A percentile compares a stretch with the other conserved stretches of the same genome.
phyloP scores from a whole-genome alignment of 2,113 vertebrate genomes.

The Rhombomys opimus region DNA sequence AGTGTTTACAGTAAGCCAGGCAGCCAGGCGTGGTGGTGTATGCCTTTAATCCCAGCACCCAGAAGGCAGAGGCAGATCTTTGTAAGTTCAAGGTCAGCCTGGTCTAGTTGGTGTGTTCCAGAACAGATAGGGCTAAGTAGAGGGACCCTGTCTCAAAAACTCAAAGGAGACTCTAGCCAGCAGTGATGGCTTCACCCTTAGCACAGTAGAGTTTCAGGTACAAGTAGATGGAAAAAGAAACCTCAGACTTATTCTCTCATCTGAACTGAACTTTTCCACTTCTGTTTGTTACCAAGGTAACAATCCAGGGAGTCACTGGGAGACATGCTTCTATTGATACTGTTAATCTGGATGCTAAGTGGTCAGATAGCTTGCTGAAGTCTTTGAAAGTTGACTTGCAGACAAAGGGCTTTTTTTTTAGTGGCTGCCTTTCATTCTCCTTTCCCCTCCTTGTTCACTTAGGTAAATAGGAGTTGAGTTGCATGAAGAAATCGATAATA shows the following conservation, averaged over 20 bases:
- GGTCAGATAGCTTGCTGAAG: not conserved
- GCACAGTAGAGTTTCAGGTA: not conserved
- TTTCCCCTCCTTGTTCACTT: not conserved
- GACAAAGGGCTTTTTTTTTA: not conserved
- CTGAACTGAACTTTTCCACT: not conserved
- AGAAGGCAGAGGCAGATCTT: not conserved
- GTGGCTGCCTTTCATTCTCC: not conserved
- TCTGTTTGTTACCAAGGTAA: slow-evolving; percentile 17
- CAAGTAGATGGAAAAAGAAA: not conserved
- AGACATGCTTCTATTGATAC: slow-evolving; percentile 16
- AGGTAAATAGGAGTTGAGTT: not conserved
- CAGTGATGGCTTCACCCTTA: not conserved
- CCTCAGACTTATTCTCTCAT: not conserved
- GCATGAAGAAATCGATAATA: slow-evolving; percentile 31
- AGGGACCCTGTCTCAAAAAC: not conserved
- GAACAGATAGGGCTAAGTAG: not conserved
- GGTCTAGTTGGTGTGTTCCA: not conserved
- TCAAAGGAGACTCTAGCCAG: not conserved
- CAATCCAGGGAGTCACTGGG: not conserved
- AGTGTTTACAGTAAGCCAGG: not conserved
- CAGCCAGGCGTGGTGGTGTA: not conserved
- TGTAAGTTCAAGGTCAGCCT: not conserved
- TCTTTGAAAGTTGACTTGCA: not conserved
- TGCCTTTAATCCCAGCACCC: not conserved
- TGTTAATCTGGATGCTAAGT: not conserved